Evolutionary conservation across 2,113 vertebrate genomes (phyloP), one percentile per base, ranked within the genome.

Genomic region (Prinia subflava): DNA sequence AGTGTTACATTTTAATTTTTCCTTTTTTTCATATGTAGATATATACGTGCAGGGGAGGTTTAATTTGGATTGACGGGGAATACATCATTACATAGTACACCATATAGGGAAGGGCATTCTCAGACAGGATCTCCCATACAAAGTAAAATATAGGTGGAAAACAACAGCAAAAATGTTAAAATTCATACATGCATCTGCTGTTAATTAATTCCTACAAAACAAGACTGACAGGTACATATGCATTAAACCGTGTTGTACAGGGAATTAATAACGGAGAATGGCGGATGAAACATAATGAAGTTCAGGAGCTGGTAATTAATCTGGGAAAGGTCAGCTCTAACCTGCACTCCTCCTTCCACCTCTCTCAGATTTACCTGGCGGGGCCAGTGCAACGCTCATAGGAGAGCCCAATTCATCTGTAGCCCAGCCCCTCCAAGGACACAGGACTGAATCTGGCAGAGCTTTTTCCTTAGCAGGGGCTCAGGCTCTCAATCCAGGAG

Each of bases 161-260:
- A 82, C 30, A 73, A 28, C 19, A 69, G 37, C 19, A 44, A 94
- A 94, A 95, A 80, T 75, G 41, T 97, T 97, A 92, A 96, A 97
- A 97, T 97, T 95, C 67, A 93, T 91, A 91, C 39, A 80, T 37
- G 13, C 65, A 82, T 82, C 83, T 94, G 55, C 39, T 55, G 87
- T 87, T 96, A 97, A 97, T 97, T 96, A 96, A 96, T 96, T 96
- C 74, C 88, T 95, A 95, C 69, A 94, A 97, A 97, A 83, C 81
- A 95, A 93, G 78, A 90, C 70, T 96, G 94, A 96, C 94, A 97
- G 92, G 93, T 97, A 97, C 92, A 96, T 67, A 95, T 33, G 78
- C 92, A 96, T 95, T 95, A 91, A 97, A 94, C 86, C 71, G 25
- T 95, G 80, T 73, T 97, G 76, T 93, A 92, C 62, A 97, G 91